These are phyloP conservation scores for Eucidaris tribuloides DNA, from an alignment of 35 echinoderm and acorn worm species.

Conservation along the genomic window DNA sequence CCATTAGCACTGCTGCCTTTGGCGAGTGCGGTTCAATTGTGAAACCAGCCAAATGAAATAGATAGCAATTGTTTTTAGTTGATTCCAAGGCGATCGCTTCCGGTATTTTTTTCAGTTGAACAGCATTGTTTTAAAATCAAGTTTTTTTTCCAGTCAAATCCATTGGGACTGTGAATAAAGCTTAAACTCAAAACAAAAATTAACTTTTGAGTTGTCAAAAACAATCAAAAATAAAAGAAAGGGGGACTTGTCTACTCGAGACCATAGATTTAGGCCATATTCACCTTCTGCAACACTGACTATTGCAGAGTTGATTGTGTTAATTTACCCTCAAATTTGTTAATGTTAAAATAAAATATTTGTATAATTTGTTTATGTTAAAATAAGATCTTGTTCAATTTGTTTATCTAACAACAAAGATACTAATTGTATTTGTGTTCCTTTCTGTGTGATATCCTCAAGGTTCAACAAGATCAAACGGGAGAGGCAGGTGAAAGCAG, in stretches of 20 bases:
- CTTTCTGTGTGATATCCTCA: background rate
- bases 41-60: no score
- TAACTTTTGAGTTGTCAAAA: no score
- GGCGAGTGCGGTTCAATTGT: background rate
- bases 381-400: background rate
- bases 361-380: background rate
- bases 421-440: background rate
- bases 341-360: background rate
- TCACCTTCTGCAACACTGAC: background rate
- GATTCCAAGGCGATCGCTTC: no score
- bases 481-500: constrained; percentile 51
- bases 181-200: no score
- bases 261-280: background rate
- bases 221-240: no score
- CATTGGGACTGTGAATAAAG: no score
- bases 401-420: background rate
- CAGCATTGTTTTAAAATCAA: no score
- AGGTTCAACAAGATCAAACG: constrained; percentile 33
- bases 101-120: no score
- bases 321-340: background rate
- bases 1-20: background rate
- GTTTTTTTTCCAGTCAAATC: no score
- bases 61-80: no score
- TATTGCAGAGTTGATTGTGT: background rate
- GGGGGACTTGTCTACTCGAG: no score